Percentiles rank a stretch among this genome's conserved stretches.
Conservation (phyloP, 30 jellyfish, hydroid and myxozoan genomes). For the Aurelia sp. region DNA sequence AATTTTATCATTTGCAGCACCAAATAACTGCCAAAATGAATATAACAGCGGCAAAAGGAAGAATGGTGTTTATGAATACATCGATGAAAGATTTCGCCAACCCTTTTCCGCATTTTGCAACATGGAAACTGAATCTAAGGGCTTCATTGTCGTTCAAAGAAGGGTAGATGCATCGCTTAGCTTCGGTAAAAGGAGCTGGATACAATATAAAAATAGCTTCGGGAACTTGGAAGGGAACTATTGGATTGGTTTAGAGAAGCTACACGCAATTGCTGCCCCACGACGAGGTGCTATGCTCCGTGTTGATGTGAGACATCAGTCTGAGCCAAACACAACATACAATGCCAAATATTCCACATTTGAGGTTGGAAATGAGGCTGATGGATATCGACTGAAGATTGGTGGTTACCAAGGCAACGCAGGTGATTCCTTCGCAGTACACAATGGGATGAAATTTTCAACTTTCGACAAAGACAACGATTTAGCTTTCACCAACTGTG, state of each 20-base stretch:
- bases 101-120: constrained; percentile 20
- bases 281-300: constrained; percentile 29
- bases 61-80: neutral
- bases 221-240: constrained; percentile 30
- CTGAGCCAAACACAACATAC: neutral
- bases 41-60: neutral
- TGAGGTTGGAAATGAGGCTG: constrained; percentile 42
- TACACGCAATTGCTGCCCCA: constrained; percentile 20
- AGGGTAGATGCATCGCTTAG: constrained; percentile 18
- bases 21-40: neutral
- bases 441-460: constrained; percentile 18
- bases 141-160: constrained; percentile 53
- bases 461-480: constrained; percentile 47
- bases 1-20: too few species aligned
- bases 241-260: constrained; percentile 43
- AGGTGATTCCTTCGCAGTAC: constrained; percentile 27
- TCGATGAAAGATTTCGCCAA: neutral
- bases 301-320: constrained; percentile 24
- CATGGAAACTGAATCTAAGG: constrained; percentile 51
- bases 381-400: constrained; percentile 15
- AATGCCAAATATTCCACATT: constrained; percentile 41
- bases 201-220: constrained; percentile 19
- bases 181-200: constrained; percentile 38
- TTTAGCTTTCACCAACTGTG: constrained; percentile 14
- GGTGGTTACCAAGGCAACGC: constrained; percentile 51